Conservation (phyloP, 1,140 invertebrate genomes). For the Diprion similis region DNA sequence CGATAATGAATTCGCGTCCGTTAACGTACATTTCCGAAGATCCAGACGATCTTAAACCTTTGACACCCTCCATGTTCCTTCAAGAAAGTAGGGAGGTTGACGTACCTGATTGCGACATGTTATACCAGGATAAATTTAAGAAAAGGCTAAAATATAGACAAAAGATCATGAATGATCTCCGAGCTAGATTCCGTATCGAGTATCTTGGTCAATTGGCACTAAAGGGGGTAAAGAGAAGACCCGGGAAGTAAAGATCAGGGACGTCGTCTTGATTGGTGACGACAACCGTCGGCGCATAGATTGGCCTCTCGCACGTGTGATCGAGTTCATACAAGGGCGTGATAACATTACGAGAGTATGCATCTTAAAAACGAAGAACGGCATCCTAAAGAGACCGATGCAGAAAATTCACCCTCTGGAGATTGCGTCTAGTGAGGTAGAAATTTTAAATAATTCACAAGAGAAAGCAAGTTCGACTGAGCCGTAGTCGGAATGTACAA, state of each 20-base stretch:
- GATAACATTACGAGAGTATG: slow-evolving; percentile 16
- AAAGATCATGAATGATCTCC: slow-evolving; percentile 13
- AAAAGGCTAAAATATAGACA: slow-evolving; percentile 9
- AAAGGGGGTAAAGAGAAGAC: background rate
- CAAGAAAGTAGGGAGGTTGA: slow-evolving; percentile 25
- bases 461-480: too few relatives aligned
- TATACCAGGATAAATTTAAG: slow-evolving; percentile 7
- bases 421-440: slow-evolving; percentile 25
- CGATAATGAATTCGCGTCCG: slow-evolving; percentile 39
- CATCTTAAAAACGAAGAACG: slow-evolving; percentile 20
- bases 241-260: slow-evolving; percentile 14
- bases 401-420: slow-evolving; percentile 24
- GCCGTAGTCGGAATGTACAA: too few relatives aligned
- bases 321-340: background rate
- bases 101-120: slow-evolving; percentile 23
- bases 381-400: slow-evolving; percentile 14
- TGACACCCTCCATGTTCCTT: slow-evolving; percentile 31
- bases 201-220: slow-evolving; percentile 15
- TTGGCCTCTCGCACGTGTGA: slow-evolving; percentile 21
- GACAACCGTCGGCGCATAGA: slow-evolving; percentile 21
- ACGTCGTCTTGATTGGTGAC: slow-evolving; percentile 23
- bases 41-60: slow-evolving; percentile 25
- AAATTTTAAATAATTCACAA: too few relatives aligned
- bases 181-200: slow-evolving; percentile 15
- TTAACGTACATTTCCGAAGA: slow-evolving; percentile 36